Base-by-base conservation (phyloP, 2,113 vertebrate genomes). In the Tichodroma muraria region DNA sequence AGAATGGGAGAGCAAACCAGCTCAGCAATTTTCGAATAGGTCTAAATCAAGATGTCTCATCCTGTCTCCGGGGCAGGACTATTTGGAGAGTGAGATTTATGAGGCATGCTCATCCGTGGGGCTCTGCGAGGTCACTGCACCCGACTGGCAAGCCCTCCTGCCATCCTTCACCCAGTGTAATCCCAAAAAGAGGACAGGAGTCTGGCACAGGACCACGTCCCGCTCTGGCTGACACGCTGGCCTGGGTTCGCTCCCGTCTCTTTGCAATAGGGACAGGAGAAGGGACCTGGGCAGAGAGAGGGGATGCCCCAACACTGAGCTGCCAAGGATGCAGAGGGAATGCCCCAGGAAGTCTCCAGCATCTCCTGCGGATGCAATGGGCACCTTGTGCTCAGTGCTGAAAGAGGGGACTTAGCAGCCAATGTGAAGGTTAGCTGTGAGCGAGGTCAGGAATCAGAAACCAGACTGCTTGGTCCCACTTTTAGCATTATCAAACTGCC, bases 141-240 rank as follows among this genome's bases (percentile, higher is more conserved):
- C 24, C 3, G 0, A 28, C 20, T 37, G 28, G 60, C 66, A 88
- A 86, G 37, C 49, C 38, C 57, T 63, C 56, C 20, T 83, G 27
- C n/a, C 37, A 49, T 33, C 13, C 60, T 80, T 78, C 6, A 2
- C 47, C 45, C 1, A 6, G 33, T 7, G 15, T 37, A 14, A 77
- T 66, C 57, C 90, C 17, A 2, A 80, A 83, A 95, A 90, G 42
- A 90, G 57, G 61, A n/a, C 81, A 89, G 45, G 8, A 89, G 59
- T 15, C 69, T 65, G 45, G 73, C 79, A 81, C 18, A 38, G 64
- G 65, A 94, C 56, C 50, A 14, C 0, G 5, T 21, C 66, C 68
- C 9, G 10, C 88, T 85, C 38, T 31, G 60, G 37, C 15, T 89
- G 57, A 88, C 0, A 1, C 0, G 0, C n/a, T 0, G 2, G 61